Evolutionary conservation across 2,888 invertebrate species (phyloP), one percentile per base, ranked within the genome.

Genomic region (Xestia xanthographa): DNA sequence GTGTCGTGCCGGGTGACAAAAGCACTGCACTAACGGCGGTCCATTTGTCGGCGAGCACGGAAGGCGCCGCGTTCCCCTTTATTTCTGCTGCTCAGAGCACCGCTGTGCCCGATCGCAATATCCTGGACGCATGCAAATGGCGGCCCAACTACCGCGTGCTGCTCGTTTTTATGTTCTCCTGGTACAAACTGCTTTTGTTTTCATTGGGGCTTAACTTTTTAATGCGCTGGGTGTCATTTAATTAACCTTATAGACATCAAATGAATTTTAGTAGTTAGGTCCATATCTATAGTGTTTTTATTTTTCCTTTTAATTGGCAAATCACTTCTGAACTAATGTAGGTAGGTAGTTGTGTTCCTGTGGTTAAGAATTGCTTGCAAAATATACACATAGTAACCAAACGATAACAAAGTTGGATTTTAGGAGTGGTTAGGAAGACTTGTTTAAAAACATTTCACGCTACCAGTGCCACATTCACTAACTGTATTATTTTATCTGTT

Each of bases 401-500:
- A 75, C 34, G 53, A 84, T 84, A 75, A 80, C 34, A 80, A 74
- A 71, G 22, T n/a, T n/a, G n/a, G n/a, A n/a, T n/a, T n/a, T n/a
- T n/a, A n/a, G n/a, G n/a, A n/a, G n/a, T n/a, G n/a, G n/a, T n/a
- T n/a, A n/a, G 77, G 38, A 66, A 73, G 75, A 72, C 74, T 69
- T 76, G 72, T 83, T 72, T 66, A 66, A 82, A 81, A 82, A 80
- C 73, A 84, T 84, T 86, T 77, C 70, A 83, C 75, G 82, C 82
- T 80, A 82, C 72, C 67, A 78, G 75, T 71, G 70, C 81, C 85
- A 84, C 85, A 84, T 88, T 77, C 83, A 91, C 89, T 93, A 93
- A 94, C 91, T 88, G 90, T 91, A 85, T 90, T 87, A 89, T 92
- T 93, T 93, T 93, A 92, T 93, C 90, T 93, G 90, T 94, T 91